A percentile compares a stretch with the other conserved stretches of the same genome.
phyloP scores from a whole-genome alignment of 1,140 invertebrate species.

The Heliconius nattereri region DNA sequence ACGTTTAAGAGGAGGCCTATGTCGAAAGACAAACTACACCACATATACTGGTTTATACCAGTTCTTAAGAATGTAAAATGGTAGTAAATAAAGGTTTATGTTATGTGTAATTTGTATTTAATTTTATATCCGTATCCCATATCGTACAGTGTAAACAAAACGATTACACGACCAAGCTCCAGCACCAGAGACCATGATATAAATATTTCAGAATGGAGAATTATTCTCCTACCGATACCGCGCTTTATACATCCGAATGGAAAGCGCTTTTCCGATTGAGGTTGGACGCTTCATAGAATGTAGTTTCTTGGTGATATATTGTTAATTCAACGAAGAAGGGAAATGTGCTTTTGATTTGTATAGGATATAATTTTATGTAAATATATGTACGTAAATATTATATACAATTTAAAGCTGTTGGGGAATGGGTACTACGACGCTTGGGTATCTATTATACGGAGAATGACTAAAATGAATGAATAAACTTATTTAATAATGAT shows the following conservation, averaged over 20 bases:
- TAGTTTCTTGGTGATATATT: conserved; percentile 14
- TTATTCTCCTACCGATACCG: conserved; percentile 72
- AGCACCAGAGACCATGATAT: conserved; percentile 63
- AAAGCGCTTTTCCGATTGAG: conserved; percentile 51
- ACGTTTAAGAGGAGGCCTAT: too few species aligned
- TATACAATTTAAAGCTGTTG: background rate
- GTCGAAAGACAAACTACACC: too few species aligned
- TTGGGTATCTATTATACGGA: background rate
- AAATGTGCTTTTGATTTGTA: conserved; percentile 13
- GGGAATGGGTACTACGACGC: background rate
- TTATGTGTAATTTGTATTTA: too few species aligned
- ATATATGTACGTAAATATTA: conserved; percentile 7
- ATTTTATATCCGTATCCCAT: background rate
- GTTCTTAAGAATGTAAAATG: too few species aligned
- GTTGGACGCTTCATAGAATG: conserved; percentile 24
- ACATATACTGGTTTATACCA: too few species aligned
- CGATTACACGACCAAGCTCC: conserved; percentile 50
- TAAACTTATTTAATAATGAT: too few species aligned
- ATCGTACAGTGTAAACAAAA: conserved; percentile 40
- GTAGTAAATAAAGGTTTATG: too few species aligned
- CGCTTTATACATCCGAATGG: conserved; percentile 60
- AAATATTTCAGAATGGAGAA: conserved; percentile 79
- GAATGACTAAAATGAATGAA: background rate
- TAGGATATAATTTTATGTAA: conserved; percentile 7
- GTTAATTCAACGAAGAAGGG: background rate